phyloP scores from a whole-genome alignment of 1,140 invertebrate species.

The Charaxes varanes region DNA sequence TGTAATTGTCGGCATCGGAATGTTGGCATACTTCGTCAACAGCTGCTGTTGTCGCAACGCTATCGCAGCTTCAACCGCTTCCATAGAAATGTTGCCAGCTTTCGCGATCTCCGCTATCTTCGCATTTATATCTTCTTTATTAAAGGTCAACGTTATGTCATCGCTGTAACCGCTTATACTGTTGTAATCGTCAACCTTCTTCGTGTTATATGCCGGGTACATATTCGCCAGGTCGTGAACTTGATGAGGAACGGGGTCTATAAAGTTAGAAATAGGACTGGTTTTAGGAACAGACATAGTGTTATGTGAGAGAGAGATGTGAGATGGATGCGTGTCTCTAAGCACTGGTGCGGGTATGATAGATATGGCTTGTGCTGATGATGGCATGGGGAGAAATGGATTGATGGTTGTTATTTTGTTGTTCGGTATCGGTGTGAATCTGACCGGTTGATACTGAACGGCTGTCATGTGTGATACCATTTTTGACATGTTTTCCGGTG shows the following conservation, averaged over 20 bases:
- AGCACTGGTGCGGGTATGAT: slow-evolving; percentile 53
- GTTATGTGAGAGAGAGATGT: slow-evolving; percentile 30
- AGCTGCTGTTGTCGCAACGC: slow-evolving; percentile 80
- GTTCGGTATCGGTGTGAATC: slow-evolving; percentile 54
- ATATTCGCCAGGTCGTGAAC: slow-evolving; percentile 49
- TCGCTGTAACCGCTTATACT: slow-evolving; percentile 61
- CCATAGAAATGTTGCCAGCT: slow-evolving; percentile 83
- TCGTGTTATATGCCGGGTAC: slow-evolving; percentile 50
- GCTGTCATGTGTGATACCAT: slow-evolving; percentile 64
- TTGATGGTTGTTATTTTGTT: slow-evolving; percentile 74
- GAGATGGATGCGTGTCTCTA: slow-evolving; percentile 37
- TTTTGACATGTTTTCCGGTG: slow-evolving; percentile 58
- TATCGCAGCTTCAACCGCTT: slow-evolving; percentile 83
- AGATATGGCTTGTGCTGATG: slow-evolving; percentile 56
- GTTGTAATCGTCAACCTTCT: slow-evolving; percentile 70
- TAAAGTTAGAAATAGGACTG: slow-evolving; percentile 66
- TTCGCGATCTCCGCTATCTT: slow-evolving; percentile 70
- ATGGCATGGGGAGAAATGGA: slow-evolving; percentile 59
- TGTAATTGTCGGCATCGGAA: slow-evolving; percentile 61
- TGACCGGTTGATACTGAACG: slow-evolving; percentile 39
- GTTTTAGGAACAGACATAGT: slow-evolving; percentile 48
- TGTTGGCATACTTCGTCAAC: slow-evolving; percentile 74
- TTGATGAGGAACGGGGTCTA: slow-evolving; percentile 64
- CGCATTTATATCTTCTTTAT: slow-evolving; percentile 63
- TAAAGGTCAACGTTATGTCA: slow-evolving; percentile 53